These are phyloP conservation scores for Amblyraja radiata DNA, from an alignment of 2,797 vertebrate genomes.

Conservation along the genomic window DNA sequence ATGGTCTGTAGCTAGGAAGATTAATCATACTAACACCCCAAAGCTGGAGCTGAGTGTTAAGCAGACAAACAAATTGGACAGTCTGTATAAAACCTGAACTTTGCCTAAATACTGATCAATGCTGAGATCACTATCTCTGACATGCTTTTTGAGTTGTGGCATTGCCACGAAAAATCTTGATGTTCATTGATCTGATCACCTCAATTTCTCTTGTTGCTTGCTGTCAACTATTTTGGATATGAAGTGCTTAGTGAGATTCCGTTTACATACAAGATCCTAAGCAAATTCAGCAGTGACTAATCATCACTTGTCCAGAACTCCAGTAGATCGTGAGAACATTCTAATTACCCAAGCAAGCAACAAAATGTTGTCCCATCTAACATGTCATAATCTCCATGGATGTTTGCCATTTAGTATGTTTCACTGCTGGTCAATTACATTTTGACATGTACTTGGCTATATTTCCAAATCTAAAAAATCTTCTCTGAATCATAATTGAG, in stretches of 20 bases:
- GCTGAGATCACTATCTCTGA: no score
- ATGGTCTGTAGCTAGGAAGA: neutral
- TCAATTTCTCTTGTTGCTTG: neutral
- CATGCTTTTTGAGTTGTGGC: no score
- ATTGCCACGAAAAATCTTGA: no score
- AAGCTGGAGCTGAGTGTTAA: neutral
- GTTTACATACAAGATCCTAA: neutral
- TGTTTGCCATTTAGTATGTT: neutral
- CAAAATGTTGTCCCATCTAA: neutral
- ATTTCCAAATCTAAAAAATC: neutral
- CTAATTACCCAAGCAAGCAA: neutral
- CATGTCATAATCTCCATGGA: neutral
- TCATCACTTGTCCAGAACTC: neutral
- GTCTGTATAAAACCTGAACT: neutral
- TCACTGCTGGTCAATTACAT: no score
- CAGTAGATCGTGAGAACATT: neutral
- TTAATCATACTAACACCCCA: neutral
- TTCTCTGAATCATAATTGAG: neutral
- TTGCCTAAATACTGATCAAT: neutral
- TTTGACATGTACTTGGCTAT: neutral
- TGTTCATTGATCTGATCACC: neutral
- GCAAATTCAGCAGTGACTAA: neutral
- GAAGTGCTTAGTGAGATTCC: no score
- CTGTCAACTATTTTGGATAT: neutral
- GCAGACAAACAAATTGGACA: neutral